A percentile compares a stretch with the other conserved stretches of the same genome.
Evolutionary conservation across 2,888 invertebrate species (phyloP).

Genomic region (Ypsolopha scabrella): DNA sequence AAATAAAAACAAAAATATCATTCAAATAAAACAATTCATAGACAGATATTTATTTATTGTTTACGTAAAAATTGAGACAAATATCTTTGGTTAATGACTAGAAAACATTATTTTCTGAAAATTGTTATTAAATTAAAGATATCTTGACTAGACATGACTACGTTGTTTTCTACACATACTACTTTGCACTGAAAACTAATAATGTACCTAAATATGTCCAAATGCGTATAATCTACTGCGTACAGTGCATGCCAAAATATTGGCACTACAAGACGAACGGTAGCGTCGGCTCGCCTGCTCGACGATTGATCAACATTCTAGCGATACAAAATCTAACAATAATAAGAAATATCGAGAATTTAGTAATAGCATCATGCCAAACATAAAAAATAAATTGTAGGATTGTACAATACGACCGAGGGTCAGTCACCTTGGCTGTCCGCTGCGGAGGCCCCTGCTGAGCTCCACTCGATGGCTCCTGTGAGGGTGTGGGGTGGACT

Average conservation of each 20-base stretch:
- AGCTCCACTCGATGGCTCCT: constrained; percentile 39
- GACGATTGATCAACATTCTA: constrained; percentile 25
- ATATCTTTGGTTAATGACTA: constrained; percentile 5
- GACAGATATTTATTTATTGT: constrained; percentile 44
- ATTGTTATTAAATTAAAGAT: constrained; percentile 11
- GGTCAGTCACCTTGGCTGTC: constrained; percentile 64
- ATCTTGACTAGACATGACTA: constrained; percentile 59
- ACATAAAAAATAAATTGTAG: constrained; percentile 60
- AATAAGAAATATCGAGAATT: constrained; percentile 58
- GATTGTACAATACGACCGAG: constrained; percentile 65
- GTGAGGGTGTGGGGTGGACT: constrained; percentile 48
- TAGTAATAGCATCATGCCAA: constrained; percentile 67
- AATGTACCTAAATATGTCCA: constrained; percentile 18
- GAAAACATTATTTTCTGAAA: constrained; percentile 6
- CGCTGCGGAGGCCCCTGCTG: constrained; percentile 29
- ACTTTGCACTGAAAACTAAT: constrained; percentile 22
- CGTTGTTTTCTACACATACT: constrained; percentile 37
- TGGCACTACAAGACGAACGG: constrained; percentile 67
- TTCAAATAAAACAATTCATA: constrained; percentile 54
- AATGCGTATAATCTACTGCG: constrained; percentile 32
- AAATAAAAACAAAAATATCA: constrained; percentile 5
- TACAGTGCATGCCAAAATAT: constrained; percentile 41
- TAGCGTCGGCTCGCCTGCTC: constrained; percentile 39
- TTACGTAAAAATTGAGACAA: constrained; percentile 23
- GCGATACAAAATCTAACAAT: constrained; percentile 42